A percentile compares a stretch with the other conserved stretches of the same genome.
phyloP scores from a whole-genome alignment of 2,113 vertebrate genomes.

The Chinchilla lanigera region DNA sequence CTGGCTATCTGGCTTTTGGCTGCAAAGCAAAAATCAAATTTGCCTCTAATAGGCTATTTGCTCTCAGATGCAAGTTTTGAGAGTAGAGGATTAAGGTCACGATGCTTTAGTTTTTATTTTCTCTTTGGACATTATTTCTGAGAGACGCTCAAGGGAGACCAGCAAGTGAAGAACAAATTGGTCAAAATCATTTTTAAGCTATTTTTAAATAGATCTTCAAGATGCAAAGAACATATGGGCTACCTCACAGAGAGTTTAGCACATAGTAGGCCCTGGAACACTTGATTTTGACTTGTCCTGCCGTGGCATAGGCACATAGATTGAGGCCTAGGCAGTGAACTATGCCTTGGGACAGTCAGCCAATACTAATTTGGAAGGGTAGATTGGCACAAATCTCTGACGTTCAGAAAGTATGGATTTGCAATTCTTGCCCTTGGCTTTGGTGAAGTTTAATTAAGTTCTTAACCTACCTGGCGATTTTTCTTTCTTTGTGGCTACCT shows the following conservation, averaged over 20 bases:
- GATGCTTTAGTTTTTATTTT: slow-evolving; percentile 32
- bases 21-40: slow-evolving; percentile 44
- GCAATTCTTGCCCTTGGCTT: slow-evolving; percentile 1
- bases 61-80: slow-evolving; percentile 31
- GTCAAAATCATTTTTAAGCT: slow-evolving; percentile 11
- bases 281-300: slow-evolving; percentile 22
- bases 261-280: background rate
- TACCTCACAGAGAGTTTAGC: background rate
- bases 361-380: slow-evolving; percentile 31
- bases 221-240: background rate
- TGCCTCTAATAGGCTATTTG: slow-evolving; percentile 19
- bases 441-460: slow-evolving; percentile 52
- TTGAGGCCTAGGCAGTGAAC: background rate
- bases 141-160: slow-evolving; percentile 1
- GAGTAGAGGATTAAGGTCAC: slow-evolving; percentile 48
- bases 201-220: slow-evolving; percentile 43
- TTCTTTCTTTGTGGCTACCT: background rate
- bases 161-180: slow-evolving; percentile 1
- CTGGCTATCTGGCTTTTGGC: background rate
- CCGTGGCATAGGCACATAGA: background rate
- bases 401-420: slow-evolving; percentile 24
- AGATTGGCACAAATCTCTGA: background rate
- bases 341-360: background rate
- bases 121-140: slow-evolving; percentile 15
- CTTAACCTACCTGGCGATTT: background rate